A percentile compares a stretch with the other conserved stretches of the same genome.
phyloP scores from a whole-genome alignment of 2,113 vertebrate species.

The Laticauda laticaudata region DNA sequence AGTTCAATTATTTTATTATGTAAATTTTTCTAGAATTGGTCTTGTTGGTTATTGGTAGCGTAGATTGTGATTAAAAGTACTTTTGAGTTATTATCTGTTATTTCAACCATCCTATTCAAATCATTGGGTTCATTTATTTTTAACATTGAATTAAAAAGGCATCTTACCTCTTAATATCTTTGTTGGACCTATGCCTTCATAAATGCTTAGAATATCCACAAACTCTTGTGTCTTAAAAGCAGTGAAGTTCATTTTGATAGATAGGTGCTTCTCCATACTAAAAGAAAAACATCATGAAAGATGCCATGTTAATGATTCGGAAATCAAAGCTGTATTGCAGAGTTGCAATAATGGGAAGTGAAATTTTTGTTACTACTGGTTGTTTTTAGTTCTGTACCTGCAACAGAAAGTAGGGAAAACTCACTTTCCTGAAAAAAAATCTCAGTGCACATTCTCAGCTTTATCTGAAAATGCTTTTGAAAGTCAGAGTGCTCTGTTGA shows the following conservation, averaged over 20 bases:
- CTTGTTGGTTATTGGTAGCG: too few species aligned
- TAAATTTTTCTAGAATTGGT: too few species aligned
- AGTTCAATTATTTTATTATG: too few species aligned
- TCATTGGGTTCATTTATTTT: neutral
- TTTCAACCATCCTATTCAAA: neutral
- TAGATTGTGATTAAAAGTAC: too few species aligned
- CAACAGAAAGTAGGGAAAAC: neutral
- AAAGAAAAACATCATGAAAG: slow-evolving; percentile 18
- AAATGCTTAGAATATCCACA: slow-evolving; percentile 64
- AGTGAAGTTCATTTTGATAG: slow-evolving; percentile 70
- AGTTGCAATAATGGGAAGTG: neutral
- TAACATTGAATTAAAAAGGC: neutral
- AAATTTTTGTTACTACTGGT: neutral
- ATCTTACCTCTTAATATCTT: slow-evolving; percentile 76
- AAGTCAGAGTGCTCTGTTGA: neutral
- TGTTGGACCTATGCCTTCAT: slow-evolving; percentile 72
- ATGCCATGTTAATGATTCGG: neutral
- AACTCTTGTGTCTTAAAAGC: slow-evolving; percentile 63
- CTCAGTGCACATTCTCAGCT: neutral
- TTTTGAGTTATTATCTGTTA: too few species aligned
- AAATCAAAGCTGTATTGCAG: neutral
- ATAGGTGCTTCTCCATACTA: slow-evolving; percentile 69
- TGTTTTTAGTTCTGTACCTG: neutral
- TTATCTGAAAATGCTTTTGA: neutral
- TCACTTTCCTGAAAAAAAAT: neutral